phyloP scores from a whole-genome alignment of 1,140 invertebrate species.

The Rhopalosiphum padi region DNA sequence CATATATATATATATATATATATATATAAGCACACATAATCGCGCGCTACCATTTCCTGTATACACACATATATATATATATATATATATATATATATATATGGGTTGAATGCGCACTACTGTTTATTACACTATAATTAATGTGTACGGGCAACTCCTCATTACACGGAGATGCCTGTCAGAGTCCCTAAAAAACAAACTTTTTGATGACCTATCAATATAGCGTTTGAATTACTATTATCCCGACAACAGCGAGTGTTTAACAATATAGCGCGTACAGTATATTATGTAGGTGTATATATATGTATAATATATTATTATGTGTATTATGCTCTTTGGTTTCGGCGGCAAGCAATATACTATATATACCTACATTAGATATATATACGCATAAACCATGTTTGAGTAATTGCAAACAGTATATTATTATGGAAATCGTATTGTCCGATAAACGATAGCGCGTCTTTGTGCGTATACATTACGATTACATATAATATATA shows the following conservation, averaged over 20 bases:
- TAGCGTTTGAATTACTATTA: background rate
- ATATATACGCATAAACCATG: background rate
- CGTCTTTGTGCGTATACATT: background rate
- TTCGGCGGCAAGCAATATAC: background rate
- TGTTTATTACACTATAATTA: slow-evolving; percentile 55
- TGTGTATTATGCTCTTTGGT: background rate
- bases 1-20: background rate
- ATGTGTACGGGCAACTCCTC: background rate
- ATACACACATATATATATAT: too few relatives aligned
- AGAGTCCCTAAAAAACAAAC: slow-evolving; percentile 44
- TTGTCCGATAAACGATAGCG: background rate
- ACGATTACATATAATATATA: too few relatives aligned
- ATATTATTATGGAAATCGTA: background rate
- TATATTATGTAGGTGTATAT: background rate
- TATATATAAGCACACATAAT: slow-evolving; percentile 4
- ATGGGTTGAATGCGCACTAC: slow-evolving; percentile 15
- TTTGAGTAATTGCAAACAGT: background rate
- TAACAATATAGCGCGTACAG: background rate
- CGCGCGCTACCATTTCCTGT: slow-evolving; percentile 28
- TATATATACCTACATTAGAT: background rate
- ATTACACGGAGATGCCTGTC: slow-evolving; percentile 25
- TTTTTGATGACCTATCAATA: slow-evolving; percentile 51
- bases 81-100: background rate
- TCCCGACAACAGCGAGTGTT: background rate
- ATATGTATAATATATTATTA: background rate